Evolutionary conservation across 2,113 vertebrate species (phyloP), one percentile per base, ranked within the genome.

Genomic region (Cranoglanis bouderius): DNA sequence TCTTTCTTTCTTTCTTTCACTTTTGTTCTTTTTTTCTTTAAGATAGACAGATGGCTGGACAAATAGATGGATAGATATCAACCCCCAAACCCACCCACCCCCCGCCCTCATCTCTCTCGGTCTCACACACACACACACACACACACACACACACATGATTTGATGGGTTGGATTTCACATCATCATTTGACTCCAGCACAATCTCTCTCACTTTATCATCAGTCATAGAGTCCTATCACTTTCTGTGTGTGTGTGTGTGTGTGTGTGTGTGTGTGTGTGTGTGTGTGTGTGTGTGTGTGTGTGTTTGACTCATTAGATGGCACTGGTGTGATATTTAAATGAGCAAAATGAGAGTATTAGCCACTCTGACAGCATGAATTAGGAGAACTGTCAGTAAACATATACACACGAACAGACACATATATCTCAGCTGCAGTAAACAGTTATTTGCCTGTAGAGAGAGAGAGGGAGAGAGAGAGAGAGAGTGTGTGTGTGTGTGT

Each of bases 351-450:
- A 80, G 74, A 85, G 57, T 84, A 90, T 88, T 85, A 85, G 32
- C 78, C 32, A 77, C 74, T 67, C 82, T 88, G 80, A 86, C 89
- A 75, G 90, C 19, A 67, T 86, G 46, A 83, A 86, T 88, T 88
- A 88, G 57, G 59, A 83, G 40, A 74, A 32, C 65, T 85, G 63
- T 85, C 86, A 63, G 14, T 85, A 78, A 72, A 85, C 67, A 85
- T 55, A 81, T 78, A 70, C 85, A 6, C 85, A 65, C 75, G 14
- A 38, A 67, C 84, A 65, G 43, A 61, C 82, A 38, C 70, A 49
- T 74, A 75, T n/a, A 75, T 32, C 21, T 81, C 49, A 53, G n/a
- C 78, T 57, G 78, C 46, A 82, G 78, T 35, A 21, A 55, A 82
- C n/a, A 35, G 43, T 35, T 29, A 26, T 65, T 32, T 85, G 43